A percentile compares a stretch with the other conserved stretches of the same genome.
Evolutionary conservation across 2,797 vertebrate species (phyloP).

Genomic region (Pteronotus mesoamericanus): DNA sequence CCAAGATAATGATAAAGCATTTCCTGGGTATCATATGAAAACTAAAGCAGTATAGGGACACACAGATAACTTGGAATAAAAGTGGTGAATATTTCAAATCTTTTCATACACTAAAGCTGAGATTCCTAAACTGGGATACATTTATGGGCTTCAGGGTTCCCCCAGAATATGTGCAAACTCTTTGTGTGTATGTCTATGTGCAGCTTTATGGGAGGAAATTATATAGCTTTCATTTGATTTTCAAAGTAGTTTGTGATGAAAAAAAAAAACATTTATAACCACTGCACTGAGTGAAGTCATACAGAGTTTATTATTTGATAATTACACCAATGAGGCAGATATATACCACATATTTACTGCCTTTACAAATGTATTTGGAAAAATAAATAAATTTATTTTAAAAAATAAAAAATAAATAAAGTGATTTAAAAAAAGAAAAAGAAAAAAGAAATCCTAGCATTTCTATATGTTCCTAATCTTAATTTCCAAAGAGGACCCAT

Average conservation of each 20-base stretch:
- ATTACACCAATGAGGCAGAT: background rate
- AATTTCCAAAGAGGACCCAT: background rate
- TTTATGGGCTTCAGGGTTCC: background rate
- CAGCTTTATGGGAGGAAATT: background rate
- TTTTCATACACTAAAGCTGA: background rate
- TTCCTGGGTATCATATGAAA: background rate
- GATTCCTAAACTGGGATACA: background rate
- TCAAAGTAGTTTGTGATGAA: background rate
- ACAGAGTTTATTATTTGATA: background rate
- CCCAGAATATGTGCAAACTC: background rate
- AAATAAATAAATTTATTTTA: no score
- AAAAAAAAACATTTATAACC: background rate
- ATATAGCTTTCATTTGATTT: background rate
- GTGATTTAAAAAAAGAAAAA: no score
- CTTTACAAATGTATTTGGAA: no score
- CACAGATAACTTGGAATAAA: background rate
- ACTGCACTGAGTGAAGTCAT: background rate
- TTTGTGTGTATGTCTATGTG: background rate
- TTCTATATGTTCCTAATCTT: background rate
- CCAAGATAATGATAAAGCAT: background rate
- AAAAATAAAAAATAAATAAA: no score
- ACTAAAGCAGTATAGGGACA: background rate
- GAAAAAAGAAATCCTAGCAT: background rate
- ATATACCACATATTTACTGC: background rate
- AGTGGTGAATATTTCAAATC: background rate